Evolutionary conservation across 2,888 invertebrate genomes (phyloP).

Genomic region (Frankliniella intonsa): DNA sequence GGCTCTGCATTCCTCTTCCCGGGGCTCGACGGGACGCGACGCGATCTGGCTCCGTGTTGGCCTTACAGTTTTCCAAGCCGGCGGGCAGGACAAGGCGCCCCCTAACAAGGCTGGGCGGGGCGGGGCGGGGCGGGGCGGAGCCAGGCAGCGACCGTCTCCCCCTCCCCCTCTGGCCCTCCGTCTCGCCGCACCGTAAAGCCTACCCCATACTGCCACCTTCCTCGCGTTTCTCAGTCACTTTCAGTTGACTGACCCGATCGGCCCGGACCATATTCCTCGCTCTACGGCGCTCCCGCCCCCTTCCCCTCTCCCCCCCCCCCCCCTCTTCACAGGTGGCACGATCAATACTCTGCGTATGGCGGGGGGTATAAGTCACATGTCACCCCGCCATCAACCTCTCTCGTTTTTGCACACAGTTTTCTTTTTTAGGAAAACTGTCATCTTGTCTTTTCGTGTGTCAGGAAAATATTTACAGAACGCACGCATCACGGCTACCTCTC

Average conservation of each 20-base stretch:
- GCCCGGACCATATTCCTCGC: conserved; percentile 1
- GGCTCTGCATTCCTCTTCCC: not conserved
- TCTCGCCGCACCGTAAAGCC: not conserved
- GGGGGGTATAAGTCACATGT: not conserved
- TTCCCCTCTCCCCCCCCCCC: not conserved
- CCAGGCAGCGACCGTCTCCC: not conserved
- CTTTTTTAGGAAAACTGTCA: too few relatives aligned
- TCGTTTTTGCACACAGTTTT: too few relatives aligned
- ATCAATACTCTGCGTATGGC: not conserved
- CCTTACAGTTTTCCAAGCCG: conserved; percentile 6
- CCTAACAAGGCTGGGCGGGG: not conserved
- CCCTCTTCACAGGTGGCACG: not conserved
- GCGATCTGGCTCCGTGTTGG: not conserved
- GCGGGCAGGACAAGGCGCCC: not conserved
- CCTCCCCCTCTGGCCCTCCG: not conserved
- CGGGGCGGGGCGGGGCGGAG: not conserved
- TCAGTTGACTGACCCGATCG: conserved; percentile 10
- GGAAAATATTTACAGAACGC: too few relatives aligned
- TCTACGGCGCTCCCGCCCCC: not conserved
- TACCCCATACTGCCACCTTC: not conserved
- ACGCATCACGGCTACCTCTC: too few relatives aligned
- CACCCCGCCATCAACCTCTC: too few relatives aligned
- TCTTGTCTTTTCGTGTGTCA: too few relatives aligned
- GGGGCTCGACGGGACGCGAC: too few relatives aligned
- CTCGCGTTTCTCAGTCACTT: conserved; percentile 1